phyloP scores from a whole-genome alignment of 2,113 vertebrate genomes.

The Polyodon spathula region DNA sequence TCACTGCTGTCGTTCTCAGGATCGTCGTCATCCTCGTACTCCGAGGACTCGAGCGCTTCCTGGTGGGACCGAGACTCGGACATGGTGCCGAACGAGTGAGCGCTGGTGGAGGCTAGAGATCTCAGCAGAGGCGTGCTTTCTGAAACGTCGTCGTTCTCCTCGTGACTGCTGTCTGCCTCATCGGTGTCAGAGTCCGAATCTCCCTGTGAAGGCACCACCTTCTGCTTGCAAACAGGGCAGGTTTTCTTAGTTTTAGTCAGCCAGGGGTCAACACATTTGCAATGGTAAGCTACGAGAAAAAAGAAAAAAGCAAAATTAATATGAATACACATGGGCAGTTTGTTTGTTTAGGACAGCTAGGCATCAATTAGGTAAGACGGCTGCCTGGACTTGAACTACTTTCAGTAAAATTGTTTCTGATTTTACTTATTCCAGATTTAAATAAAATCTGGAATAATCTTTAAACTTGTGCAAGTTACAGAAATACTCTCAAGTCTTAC shows the following conservation, averaged over 20 bases:
- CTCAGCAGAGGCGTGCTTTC: conserved; percentile 89
- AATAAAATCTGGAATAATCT: too few species aligned
- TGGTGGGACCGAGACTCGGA: conserved; percentile 68
- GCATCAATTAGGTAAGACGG: too few species aligned
- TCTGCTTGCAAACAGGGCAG: conserved; percentile 96
- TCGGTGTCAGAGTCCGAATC: conserved; percentile 78
- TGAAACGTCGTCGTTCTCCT: conserved; percentile 82
- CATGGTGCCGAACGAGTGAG: conserved; percentile 82
- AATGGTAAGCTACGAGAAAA: conserved; percentile 76
- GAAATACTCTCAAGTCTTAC: too few species aligned
- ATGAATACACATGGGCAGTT: not conserved
- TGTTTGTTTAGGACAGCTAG: too few species aligned
- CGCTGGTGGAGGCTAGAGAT: conserved; percentile 73
- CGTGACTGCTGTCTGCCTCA: conserved; percentile 77
- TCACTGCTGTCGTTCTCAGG: conserved; percentile 66
- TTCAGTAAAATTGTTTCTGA: too few species aligned
- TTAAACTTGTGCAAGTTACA: too few species aligned
- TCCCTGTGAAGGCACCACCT: conserved; percentile 87
- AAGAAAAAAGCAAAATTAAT: not conserved
- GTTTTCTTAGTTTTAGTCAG: conserved; percentile 96
- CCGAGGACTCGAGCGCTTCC: conserved; percentile 69
- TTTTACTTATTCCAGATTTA: too few species aligned
- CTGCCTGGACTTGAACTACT: too few species aligned
- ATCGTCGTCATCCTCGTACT: conserved; percentile 77
- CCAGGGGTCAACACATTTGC: conserved; percentile 96